These are phyloP conservation scores for Drosophila austrosaltans DNA, from an alignment of 2,888 invertebrate species.

Conservation along the genomic window DNA sequence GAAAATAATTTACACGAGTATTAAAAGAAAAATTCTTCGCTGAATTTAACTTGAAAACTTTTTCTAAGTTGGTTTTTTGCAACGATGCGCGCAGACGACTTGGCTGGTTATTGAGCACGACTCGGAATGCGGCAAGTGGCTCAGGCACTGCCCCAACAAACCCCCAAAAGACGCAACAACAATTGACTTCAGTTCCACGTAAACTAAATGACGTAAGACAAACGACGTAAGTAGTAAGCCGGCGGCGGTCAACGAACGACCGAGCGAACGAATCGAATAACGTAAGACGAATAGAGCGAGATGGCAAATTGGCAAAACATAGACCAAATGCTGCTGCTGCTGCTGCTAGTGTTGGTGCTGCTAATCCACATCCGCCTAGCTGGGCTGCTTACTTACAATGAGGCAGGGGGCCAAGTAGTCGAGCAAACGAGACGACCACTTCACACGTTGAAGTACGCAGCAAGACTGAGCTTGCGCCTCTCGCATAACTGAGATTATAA, in stretches of 20 bases:
- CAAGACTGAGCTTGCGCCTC: slow-evolving; percentile 82
- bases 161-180: slow-evolving; percentile 53
- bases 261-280: slow-evolving; percentile 30
- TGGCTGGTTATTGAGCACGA: slow-evolving; percentile 82
- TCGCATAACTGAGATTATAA: slow-evolving; percentile 38
- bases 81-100: slow-evolving; percentile 70
- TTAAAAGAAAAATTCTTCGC: neutral
- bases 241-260: slow-evolving; percentile 41
- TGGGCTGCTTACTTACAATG: slow-evolving; percentile 40
- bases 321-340: neutral
- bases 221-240: neutral
- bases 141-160: slow-evolving; percentile 69
- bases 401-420: slow-evolving; percentile 49
- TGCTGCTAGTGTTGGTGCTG: slow-evolving; percentile 11
- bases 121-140: slow-evolving; percentile 82
- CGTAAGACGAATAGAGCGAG: slow-evolving; percentile 60
- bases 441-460: slow-evolving; percentile 83
- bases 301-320: slow-evolving; percentile 25
- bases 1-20: neutral
- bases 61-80: slow-evolving; percentile 32
- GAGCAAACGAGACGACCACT: slow-evolving; percentile 60
- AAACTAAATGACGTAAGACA: slow-evolving; percentile 55
- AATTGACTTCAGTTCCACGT: slow-evolving; percentile 27
- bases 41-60: slow-evolving; percentile 41
- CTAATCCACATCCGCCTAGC: slow-evolving; percentile 21